Percentiles rank a stretch among this genome's conserved stretches.
These are phyloP conservation scores for Coptotermes formosanus DNA, from an alignment of 1,140 invertebrate genomes.

Conservation along the genomic window DNA sequence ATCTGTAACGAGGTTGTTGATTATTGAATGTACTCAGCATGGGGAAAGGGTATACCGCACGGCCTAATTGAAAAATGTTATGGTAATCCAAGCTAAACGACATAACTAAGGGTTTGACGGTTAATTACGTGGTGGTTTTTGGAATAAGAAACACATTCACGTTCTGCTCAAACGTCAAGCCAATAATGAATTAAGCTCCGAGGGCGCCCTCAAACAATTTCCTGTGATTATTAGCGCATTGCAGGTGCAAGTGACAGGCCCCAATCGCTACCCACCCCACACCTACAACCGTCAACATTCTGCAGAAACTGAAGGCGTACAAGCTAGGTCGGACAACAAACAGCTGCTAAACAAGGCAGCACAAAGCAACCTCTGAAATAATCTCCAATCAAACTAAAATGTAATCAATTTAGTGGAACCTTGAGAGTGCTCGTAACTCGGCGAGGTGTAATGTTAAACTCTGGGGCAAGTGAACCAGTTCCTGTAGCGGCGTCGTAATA, in stretches of 20 bases:
- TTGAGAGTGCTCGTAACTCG: too few relatives aligned
- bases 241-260: slow-evolving; percentile 36
- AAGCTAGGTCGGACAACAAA: not conserved
- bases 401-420: too few relatives aligned
- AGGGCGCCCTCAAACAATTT: slow-evolving; percentile 36
- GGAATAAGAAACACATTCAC: slow-evolving; percentile 13
- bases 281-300: not conserved
- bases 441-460: too few relatives aligned
- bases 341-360: not conserved
- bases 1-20: slow-evolving; percentile 31
- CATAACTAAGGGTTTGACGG: slow-evolving; percentile 36
- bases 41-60: slow-evolving; percentile 25
- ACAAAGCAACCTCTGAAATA: not conserved
- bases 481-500: too few relatives aligned
- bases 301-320: not conserved
- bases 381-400: too few relatives aligned
- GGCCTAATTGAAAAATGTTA: slow-evolving; percentile 33
- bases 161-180: slow-evolving; percentile 35
- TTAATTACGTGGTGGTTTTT: slow-evolving; percentile 36
- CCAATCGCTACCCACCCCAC: slow-evolving; percentile 27
- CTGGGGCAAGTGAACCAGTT: too few relatives aligned
- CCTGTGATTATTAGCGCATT: slow-evolving; percentile 37
- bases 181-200: slow-evolving; percentile 35
- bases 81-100: slow-evolving; percentile 36
- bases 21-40: slow-evolving; percentile 34